A percentile compares a stretch with the other conserved stretches of the same genome.
These are phyloP conservation scores for Thalassophryne amazonica DNA, from an alignment of 2,797 vertebrate genomes.

Conservation along the genomic window DNA sequence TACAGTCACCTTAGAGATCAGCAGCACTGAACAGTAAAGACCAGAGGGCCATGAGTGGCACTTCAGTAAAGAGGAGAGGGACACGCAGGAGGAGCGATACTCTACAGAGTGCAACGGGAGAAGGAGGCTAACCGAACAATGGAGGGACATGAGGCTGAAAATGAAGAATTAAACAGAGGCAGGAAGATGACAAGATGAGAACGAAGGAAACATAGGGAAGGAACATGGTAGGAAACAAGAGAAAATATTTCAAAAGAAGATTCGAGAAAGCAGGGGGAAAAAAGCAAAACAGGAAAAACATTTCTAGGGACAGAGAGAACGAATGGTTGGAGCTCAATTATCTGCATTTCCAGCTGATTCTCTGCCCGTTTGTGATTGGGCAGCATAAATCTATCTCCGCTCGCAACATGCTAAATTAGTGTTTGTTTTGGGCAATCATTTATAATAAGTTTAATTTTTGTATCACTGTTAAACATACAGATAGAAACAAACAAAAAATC, in stretches of 20 bases:
- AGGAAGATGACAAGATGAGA: conserved; percentile 11
- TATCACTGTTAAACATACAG: conserved; percentile 47
- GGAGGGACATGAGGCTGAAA: conserved; percentile 58
- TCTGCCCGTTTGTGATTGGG: conserved; percentile 54
- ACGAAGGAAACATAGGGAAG: conserved; percentile 23
- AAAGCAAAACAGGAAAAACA: conserved; percentile 10
- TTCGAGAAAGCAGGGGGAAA: no score
- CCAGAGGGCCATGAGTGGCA: conserved; percentile 7
- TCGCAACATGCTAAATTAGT: conserved; percentile 57
- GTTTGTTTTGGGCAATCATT: conserved; percentile 59
- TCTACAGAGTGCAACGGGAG: conserved; percentile 12
- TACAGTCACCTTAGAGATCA: conserved; percentile 20
- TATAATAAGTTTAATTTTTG: conserved; percentile 56
- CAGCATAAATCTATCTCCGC: conserved; percentile 48
- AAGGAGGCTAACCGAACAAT: conserved; percentile 33
- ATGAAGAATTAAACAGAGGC: conserved; percentile 46
- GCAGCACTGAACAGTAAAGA: conserved; percentile 31
- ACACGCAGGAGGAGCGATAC: conserved; percentile 38
- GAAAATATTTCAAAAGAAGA: not conserved
- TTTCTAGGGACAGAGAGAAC: conserved; percentile 23
- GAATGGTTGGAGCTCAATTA: conserved; percentile 64
- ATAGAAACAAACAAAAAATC: no score
- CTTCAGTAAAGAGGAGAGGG: conserved; percentile 23
- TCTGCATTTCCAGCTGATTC: conserved; percentile 55
- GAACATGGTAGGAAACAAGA: not conserved